Conservation (phyloP, 2,113 vertebrate genomes). For the Centropristis striata region DNA sequence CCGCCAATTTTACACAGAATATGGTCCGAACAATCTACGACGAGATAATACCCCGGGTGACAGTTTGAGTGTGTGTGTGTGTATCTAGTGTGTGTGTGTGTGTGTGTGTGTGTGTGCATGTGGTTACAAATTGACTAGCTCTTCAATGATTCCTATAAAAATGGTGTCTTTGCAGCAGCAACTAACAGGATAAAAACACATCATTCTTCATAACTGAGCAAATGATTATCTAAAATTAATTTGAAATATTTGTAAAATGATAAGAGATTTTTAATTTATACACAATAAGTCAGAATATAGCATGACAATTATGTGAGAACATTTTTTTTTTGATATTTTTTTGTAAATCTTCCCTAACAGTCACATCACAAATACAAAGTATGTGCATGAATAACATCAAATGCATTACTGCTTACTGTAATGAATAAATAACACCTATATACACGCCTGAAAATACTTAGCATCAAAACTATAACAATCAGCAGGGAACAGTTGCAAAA, state of each 20-base stretch:
- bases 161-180: conserved; percentile 15
- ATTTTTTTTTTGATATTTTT: no score
- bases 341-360: background rate
- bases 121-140: conserved; percentile 30
- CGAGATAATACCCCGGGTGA: conserved; percentile 49
- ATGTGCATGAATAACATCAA: background rate
- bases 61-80: conserved; percentile 4
- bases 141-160: conserved; percentile 34
- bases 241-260: background rate
- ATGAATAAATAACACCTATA: no score
- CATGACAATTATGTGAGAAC: background rate
- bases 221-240: background rate
- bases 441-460: no score
- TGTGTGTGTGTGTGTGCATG: conserved; percentile 9
- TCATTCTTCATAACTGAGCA: background rate
- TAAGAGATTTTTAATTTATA: background rate
- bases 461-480: no score
- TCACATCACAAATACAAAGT: background rate
- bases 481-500: no score
- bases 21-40: conserved; percentile 54
- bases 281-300: background rate
- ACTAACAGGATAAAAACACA: background rate
- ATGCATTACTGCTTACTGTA: background rate
- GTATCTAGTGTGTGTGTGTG: conserved; percentile 13
- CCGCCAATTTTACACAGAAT: conserved; percentile 64